Conservation (phyloP, 2,888 invertebrate genomes). For the Athrips mouffetella region DNA sequence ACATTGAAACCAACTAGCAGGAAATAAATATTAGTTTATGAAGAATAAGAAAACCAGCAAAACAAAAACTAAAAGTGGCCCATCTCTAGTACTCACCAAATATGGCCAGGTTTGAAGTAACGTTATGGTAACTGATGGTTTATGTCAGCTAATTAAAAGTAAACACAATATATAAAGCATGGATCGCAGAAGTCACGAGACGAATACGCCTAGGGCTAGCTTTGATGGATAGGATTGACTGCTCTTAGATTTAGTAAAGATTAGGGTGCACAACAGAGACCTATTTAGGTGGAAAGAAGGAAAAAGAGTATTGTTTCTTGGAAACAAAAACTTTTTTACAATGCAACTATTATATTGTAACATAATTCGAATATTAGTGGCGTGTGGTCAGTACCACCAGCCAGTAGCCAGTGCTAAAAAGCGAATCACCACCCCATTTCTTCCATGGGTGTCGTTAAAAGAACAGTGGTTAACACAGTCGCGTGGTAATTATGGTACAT, state of each 20-base stretch:
- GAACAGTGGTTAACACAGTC: too few species aligned
- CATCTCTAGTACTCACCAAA: constrained; percentile 30
- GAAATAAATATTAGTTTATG: neutral
- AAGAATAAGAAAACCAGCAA: too few species aligned
- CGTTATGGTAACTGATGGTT: constrained; percentile 34
- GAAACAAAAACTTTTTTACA: neutral
- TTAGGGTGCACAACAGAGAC: constrained; percentile 27
- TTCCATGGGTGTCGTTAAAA: too few species aligned
- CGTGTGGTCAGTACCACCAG: too few species aligned
- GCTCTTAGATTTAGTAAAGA: constrained; percentile 36
- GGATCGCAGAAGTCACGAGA: constrained; percentile 64
- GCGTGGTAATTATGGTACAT: too few species aligned
- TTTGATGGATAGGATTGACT: constrained; percentile 62
- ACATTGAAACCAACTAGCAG: neutral
- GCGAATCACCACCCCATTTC: too few species aligned
- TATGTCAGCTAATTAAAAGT: constrained; percentile 67
- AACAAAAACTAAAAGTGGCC: too few species aligned
- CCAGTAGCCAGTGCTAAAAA: too few species aligned
- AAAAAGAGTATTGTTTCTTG: too few species aligned
- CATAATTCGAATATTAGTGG: too few species aligned
- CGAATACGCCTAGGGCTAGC: constrained; percentile 52
- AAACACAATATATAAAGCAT: constrained; percentile 55
- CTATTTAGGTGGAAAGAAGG: too few species aligned
- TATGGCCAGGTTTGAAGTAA: constrained; percentile 30
- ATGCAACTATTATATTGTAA: too few species aligned